Conservation (phyloP, 2,797 vertebrate genomes). For the Valencia hispanica region DNA sequence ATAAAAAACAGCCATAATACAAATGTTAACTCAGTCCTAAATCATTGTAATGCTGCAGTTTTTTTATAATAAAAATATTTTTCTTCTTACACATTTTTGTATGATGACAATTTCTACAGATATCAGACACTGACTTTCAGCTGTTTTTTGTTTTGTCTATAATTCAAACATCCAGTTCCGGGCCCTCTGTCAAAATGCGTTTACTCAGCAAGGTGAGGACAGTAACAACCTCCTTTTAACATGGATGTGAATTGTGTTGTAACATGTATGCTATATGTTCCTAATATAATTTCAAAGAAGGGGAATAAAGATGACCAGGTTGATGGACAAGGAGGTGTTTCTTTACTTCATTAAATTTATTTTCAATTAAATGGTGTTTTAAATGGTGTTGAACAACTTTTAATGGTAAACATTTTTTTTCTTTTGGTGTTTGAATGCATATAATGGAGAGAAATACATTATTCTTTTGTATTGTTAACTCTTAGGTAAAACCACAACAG, state of each 20-base stretch:
- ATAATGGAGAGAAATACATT: too few species aligned
- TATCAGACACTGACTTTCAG: neutral
- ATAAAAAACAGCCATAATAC: conserved; percentile 27
- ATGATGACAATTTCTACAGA: neutral
- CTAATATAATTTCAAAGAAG: conserved; percentile 59
- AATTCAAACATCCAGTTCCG: neutral
- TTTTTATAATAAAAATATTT: conserved; percentile 45
- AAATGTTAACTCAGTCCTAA: conserved; percentile 18
- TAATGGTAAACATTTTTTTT: too few species aligned
- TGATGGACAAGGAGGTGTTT: conserved; percentile 25
- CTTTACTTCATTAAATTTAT: neutral
- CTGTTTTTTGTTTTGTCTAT: conserved; percentile 27
- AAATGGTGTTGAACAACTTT: too few species aligned
- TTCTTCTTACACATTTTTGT: conserved; percentile 56
- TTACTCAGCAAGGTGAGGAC: conserved; percentile 26
- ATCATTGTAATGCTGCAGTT: conserved; percentile 16
- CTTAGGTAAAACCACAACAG: neutral
- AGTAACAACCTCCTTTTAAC: conserved; percentile 16
- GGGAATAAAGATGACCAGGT: conserved; percentile 64
- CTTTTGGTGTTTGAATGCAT: too few species aligned
- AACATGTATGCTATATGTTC: conserved; percentile 39
- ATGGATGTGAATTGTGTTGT: conserved; percentile 54
- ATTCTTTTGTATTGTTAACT: too few species aligned
- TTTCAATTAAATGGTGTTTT: too few species aligned
- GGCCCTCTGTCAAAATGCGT: conserved; percentile 50